Percentiles rank a stretch among this genome's conserved stretches.
phyloP scores from a whole-genome alignment of 2,888 invertebrate genomes.

The Carterocephalus palaemon region DNA sequence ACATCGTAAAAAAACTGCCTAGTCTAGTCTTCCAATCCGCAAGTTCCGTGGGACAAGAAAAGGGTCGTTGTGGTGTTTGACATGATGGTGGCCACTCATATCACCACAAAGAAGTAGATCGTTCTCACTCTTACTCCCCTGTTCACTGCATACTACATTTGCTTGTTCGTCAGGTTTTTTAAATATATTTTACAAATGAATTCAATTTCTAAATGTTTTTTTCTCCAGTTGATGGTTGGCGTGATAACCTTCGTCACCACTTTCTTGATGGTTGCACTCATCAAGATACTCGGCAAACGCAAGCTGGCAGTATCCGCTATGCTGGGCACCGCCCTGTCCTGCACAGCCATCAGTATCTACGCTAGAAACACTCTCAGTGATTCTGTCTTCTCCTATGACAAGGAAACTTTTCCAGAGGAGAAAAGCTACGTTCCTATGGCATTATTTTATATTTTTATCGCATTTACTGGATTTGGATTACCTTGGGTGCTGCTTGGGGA shows the following conservation, averaged over 20 bases:
- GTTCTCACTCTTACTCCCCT: too few relatives aligned
- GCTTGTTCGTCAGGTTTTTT: too few relatives aligned
- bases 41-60: too few relatives aligned
- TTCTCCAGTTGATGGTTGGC: conserved; percentile 67
- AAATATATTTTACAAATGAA: too few relatives aligned
- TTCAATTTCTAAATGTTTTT: too few relatives aligned
- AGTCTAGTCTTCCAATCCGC: too few relatives aligned
- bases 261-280: conserved; percentile 55
- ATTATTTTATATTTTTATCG: conserved; percentile 58
- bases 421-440: conserved; percentile 60
- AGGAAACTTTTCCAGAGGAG: conserved; percentile 55
- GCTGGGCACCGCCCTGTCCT: conserved; percentile 57
- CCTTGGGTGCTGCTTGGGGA: conserved; percentile 79
- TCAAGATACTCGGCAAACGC: conserved; percentile 69
- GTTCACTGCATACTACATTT: too few relatives aligned
- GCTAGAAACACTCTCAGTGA: conserved; percentile 51
- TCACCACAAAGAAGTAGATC: too few relatives aligned
- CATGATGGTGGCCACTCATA: too few relatives aligned
- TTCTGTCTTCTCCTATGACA: conserved; percentile 65
- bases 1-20: too few relatives aligned
- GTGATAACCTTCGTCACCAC: conserved; percentile 64
- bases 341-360: conserved; percentile 65
- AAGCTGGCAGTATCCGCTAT: conserved; percentile 66
- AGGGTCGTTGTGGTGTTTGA: too few relatives aligned
- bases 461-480: conserved; percentile 62